Evolutionary conservation across 2,113 vertebrate species (phyloP).

Genomic region (Campylorhamphus procurvoides): DNA sequence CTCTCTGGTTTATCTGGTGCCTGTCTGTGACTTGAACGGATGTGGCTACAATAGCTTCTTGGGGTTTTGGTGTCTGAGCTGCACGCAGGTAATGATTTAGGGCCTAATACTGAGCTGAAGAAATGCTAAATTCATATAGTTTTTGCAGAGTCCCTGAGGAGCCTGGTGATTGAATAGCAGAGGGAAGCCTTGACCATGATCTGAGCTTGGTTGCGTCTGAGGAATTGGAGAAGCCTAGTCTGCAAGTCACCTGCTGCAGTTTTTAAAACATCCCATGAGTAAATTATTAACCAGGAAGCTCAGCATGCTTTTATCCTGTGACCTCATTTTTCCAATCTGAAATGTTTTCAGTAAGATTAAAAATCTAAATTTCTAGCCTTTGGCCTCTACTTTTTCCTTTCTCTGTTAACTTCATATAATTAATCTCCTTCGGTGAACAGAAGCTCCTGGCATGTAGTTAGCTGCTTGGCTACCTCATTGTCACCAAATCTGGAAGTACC

Average conservation of each 20-base stretch:
- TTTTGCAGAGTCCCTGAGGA: not conserved
- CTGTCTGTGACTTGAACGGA: not conserved
- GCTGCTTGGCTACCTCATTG: not conserved
- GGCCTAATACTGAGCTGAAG: not conserved
- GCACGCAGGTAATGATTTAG: rapidly evolving
- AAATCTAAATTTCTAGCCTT: not conserved
- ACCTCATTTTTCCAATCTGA: not conserved
- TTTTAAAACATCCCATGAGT: not conserved
- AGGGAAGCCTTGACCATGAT: not conserved
- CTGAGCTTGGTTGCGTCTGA: not conserved
- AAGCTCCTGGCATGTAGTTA: not conserved
- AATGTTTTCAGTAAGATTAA: not conserved
- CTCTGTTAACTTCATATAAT: not conserved
- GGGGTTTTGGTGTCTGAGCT: not conserved
- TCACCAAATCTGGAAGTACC: not conserved
- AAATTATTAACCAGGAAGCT: not conserved
- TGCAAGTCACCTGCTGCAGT: not conserved
- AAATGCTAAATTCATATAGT: not conserved
- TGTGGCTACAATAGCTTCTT: not conserved
- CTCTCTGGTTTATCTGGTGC: not conserved
- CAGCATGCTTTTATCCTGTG: not conserved
- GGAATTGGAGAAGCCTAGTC: not conserved
- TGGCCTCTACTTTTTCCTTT: slow-evolving; percentile 9
- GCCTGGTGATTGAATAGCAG: not conserved
- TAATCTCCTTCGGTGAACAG: not conserved